Evolutionary conservation across 2,888 invertebrate genomes (phyloP), one percentile per base, ranked within the genome.

Genomic region (Drosophila monieri): DNA sequence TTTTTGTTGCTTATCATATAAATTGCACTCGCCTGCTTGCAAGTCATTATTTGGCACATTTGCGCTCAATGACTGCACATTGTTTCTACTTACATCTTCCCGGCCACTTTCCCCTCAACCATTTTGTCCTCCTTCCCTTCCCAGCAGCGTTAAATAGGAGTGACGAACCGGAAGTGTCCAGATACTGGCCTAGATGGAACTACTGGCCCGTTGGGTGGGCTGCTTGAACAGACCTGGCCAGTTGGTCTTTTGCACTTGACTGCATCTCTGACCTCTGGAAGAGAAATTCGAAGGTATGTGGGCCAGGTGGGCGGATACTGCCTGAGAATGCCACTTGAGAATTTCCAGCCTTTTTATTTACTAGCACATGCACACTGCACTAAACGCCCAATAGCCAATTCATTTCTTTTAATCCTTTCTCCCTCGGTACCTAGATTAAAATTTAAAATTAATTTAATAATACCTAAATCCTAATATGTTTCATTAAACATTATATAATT

Each of bases 1-100:
- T 88, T 88, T 87, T 87, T 78, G 87, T 88, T 87, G 87, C 85
- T 85, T 85, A 85, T 85, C 85, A 85, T 88, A 85, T 88, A 85
- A 88, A 87, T 87, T 85, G 88, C 88, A 85, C 85, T 88, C 87
- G 76, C 66, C 52, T 37, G 60, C 88, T 77, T 85, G 87, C 87
- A 85, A 85, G 88, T 88, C 84, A 85, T 85, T 85, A 85, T 88
- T 85, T 85, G 85, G 88, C 88, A 85, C 88, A 85, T 85, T 85
- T 88, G 79, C 88, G 83, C 86, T 76, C 88, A 80, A 88, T 83
- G 86, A 80, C 69, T 83, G 83, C 85, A 88, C 81, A 88, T 83
- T 85, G 84, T 65, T 76, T 65, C 51, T 65, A 52, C 55, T 30
- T 27, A 52, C 55, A 30, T 27, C 46, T n/a, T 21, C 43, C 39